Evolutionary conservation across 2,797 vertebrate genomes (phyloP).

Genomic region (Sebastes reedi): DNA sequence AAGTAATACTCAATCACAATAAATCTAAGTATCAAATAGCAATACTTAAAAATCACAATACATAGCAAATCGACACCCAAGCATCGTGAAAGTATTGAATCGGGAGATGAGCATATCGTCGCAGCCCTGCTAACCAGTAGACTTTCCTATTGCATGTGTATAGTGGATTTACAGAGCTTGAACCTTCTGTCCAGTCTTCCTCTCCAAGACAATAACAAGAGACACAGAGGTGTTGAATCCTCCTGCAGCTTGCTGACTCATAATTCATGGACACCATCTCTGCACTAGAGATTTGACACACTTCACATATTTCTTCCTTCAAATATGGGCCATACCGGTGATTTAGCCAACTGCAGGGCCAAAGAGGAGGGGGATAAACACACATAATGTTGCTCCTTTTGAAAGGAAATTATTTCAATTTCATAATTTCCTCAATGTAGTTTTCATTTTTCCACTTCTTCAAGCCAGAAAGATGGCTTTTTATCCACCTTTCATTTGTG

Average conservation of each 20-base stretch:
- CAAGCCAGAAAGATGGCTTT: background rate
- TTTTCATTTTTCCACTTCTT: background rate
- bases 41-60: too few relatives aligned
- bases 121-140: too few relatives aligned
- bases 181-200: background rate
- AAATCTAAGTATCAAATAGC: too few relatives aligned
- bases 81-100: too few relatives aligned
- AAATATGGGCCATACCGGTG: background rate
- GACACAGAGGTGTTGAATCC: background rate
- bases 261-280: background rate
- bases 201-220: background rate
- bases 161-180: background rate
- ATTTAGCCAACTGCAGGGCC: background rate
- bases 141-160: background rate
- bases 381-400: background rate
- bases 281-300: background rate
- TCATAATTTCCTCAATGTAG: background rate
- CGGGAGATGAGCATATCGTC: too few relatives aligned
- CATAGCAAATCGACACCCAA: too few relatives aligned
- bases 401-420: background rate
- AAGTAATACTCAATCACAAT: too few relatives aligned
- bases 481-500: background rate
- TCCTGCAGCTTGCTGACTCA: background rate
- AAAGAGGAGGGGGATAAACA: background rate
- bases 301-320: slow-evolving; percentile 1